Evolutionary conservation across 2,888 invertebrate genomes (phyloP), one percentile per base, ranked within the genome.

Genomic region (Andrena flavipes): DNA sequence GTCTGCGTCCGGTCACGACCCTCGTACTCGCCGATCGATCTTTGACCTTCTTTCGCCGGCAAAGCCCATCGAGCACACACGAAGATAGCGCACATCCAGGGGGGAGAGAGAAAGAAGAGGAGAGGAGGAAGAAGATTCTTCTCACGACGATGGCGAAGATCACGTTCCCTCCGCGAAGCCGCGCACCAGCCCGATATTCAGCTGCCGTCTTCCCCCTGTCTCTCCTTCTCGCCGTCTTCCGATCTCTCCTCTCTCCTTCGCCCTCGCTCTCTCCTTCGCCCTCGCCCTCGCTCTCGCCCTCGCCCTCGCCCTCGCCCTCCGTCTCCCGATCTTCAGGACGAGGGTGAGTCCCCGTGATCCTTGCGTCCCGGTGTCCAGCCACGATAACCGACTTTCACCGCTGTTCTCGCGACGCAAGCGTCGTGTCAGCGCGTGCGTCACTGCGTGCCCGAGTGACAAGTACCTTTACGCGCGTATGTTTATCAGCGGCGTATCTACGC

Each of bases 21-120:
- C 89, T 90, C 88, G 87, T 88, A 88, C 84, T 80, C 85, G 80
- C 84, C 90, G 87, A 91, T 91, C 91, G 90, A 91, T 92, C 88
- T 90, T 89, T 90, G 89, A 90, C 90, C 90, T 87, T 90, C 89
- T 90, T 90, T 88, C 84, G 78, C 67, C 84, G 85, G 84, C 82
- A 89, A 90, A 88, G 87, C 87, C 88, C 88, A 88, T 88, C 88
- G 87, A 84, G 80, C 80, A 69, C 72, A 84, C 75, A 60, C 76
- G 78, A 76, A 81, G 73, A 80, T 85, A 76, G 59, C 23, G 23
- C 23, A 70, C 80, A 85, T 85, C 85, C 84, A 90, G 88, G 87
- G 85, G 85, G 80, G 81, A 87, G 86, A 80, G 82, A 82, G 79
- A 86, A 79, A 82, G 72, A 75, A 69, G 70, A 67, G 42, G 4